phyloP scores from a whole-genome alignment of 2,888 invertebrate genomes.

The Acronicta alni region DNA sequence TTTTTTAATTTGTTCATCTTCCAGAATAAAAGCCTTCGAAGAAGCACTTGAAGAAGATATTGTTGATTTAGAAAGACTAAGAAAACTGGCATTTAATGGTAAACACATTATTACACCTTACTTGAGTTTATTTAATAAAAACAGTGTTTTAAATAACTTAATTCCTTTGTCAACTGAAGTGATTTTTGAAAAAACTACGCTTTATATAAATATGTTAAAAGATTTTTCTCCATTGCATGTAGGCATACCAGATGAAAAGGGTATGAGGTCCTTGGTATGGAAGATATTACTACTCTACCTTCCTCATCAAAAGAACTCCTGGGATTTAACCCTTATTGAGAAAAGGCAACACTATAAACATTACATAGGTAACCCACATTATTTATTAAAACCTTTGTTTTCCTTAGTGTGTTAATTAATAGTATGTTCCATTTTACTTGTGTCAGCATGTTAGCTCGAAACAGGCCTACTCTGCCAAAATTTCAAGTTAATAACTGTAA shows the following conservation, averaged over 20 bases:
- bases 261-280: constrained; percentile 95
- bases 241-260: constrained; percentile 97
- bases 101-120: constrained; percentile 51
- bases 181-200: too few species aligned
- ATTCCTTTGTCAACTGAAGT: too few species aligned
- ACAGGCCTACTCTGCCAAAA: not conserved
- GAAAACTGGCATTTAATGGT: constrained; percentile 95
- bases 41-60: constrained; percentile 91
- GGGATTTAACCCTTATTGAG: constrained; percentile 91
- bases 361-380: constrained; percentile 91
- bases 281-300: constrained; percentile 96
- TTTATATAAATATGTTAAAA: too few species aligned
- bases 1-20: constrained; percentile 62
- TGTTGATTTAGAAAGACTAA: constrained; percentile 92
- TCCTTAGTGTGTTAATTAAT: not conserved
- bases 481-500: too few species aligned
- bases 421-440: too few species aligned
- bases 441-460: too few species aligned
- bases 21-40: constrained; percentile 94
- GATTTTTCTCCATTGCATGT: constrained; percentile 44
- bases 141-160: too few species aligned
- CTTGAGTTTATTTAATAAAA: not conserved
- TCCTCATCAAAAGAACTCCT: constrained; percentile 91
- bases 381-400: not conserved
- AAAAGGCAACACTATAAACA: constrained; percentile 95